Percentiles rank a stretch among this genome's conserved stretches.
These are phyloP conservation scores for Marmota monax DNA, from an alignment of 2,113 vertebrate genomes.

Conservation along the genomic window DNA sequence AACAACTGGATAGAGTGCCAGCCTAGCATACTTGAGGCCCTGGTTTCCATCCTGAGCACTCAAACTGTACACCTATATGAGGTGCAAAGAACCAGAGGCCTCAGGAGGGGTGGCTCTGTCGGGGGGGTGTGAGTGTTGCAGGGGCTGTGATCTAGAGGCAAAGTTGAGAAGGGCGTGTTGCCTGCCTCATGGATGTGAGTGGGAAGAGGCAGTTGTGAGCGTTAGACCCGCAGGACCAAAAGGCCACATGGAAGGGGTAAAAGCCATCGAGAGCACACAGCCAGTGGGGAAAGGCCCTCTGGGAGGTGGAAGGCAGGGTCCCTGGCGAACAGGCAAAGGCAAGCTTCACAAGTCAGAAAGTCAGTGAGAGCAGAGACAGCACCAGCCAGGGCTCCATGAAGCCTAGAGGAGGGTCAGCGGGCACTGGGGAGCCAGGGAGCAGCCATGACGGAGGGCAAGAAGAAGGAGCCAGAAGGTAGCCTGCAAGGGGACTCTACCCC, in stretches of 20 bases:
- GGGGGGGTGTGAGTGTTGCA: too few relatives aligned
- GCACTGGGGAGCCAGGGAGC: too few relatives aligned
- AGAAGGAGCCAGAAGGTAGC: too few relatives aligned
- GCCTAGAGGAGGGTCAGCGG: too few relatives aligned
- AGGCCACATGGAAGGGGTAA: not conserved
- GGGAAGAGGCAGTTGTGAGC: slow-evolving; percentile 9
- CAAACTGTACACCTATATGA: not conserved
- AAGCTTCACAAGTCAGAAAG: not conserved
- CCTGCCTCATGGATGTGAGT: not conserved
- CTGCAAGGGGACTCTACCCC: too few relatives aligned
- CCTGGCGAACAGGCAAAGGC: slow-evolving; percentile 9
- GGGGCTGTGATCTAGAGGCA: not conserved
- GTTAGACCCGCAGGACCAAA: slow-evolving; percentile 42
- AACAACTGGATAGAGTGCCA: too few relatives aligned
- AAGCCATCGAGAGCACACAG: not conserved
- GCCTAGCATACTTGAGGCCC: too few relatives aligned
- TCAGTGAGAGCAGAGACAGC: not conserved
- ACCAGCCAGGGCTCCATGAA: too few relatives aligned
- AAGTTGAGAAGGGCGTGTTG: not conserved
- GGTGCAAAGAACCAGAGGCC: not conserved
- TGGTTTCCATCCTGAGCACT: too few relatives aligned
- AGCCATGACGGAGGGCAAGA: too few relatives aligned
- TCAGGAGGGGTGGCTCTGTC: not conserved
- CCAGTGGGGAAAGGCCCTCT: slow-evolving; percentile 6
- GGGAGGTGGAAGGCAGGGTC: slow-evolving; percentile 23